A percentile compares a stretch with the other conserved stretches of the same genome.
phyloP scores from a whole-genome alignment of 2,888 invertebrate species.

The Muschampia plurimacula region DNA sequence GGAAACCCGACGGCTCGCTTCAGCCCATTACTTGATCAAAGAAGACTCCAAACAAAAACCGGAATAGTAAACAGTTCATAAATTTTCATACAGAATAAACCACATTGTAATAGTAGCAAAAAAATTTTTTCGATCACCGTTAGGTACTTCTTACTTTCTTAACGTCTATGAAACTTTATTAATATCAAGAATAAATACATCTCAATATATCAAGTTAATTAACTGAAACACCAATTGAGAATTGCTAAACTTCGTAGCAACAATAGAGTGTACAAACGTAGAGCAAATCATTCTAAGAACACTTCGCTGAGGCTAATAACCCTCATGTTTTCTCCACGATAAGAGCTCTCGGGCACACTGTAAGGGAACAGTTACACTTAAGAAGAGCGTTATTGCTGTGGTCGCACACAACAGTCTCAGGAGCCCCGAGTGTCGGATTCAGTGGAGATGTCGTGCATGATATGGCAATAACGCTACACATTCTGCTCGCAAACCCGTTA shows the following conservation, averaged over 20 bases:
- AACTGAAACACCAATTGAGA: constrained; percentile 5
- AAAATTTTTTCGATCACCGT: not conserved
- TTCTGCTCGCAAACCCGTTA: constrained; percentile 39
- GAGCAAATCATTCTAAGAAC: constrained; percentile 41
- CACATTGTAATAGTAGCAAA: not conserved
- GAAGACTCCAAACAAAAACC: constrained; percentile 49
- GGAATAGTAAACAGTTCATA: constrained; percentile 44
- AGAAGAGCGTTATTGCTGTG: constrained; percentile 68
- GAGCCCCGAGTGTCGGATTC: constrained; percentile 48
- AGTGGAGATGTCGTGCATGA: constrained; percentile 59
- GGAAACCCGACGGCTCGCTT: constrained; percentile 61
- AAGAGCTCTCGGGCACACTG: constrained; percentile 49
- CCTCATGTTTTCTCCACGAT: constrained; percentile 48
- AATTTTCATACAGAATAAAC: constrained; percentile 19
- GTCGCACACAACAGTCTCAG: constrained; percentile 55
- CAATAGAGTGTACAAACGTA: constrained; percentile 34
- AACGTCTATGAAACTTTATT: not conserved
- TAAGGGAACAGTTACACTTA: constrained; percentile 64
- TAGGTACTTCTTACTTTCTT: too few relatives aligned
- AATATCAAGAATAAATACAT: not conserved
- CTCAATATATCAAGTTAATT: not conserved
- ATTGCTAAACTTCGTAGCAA: constrained; percentile 28
- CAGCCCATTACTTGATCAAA: constrained; percentile 63
- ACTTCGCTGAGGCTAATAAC: constrained; percentile 47
- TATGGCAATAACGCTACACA: constrained; percentile 63